A percentile compares a stretch with the other conserved stretches of the same genome.
Evolutionary conservation across 2,888 invertebrate species (phyloP).

Genomic region (Hirtodrosophila alboralis): DNA sequence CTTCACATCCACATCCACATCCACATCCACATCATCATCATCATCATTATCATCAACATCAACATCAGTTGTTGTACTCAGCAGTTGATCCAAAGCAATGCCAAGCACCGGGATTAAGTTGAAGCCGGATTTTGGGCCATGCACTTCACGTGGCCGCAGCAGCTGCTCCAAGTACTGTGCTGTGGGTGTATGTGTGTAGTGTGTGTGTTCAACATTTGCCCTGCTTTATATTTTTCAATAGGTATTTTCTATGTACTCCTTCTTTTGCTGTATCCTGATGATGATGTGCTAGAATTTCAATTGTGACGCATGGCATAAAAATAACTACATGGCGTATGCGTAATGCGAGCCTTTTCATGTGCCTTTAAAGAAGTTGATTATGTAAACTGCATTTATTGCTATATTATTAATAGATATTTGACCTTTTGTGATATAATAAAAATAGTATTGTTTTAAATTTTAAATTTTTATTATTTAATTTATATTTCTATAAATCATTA

Average conservation of each 20-base stretch:
- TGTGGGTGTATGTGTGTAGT: conserved; percentile 8
- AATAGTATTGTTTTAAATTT: too few relatives aligned
- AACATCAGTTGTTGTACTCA: conserved; percentile 28
- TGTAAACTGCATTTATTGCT: conserved; percentile 5
- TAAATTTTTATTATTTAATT: too few relatives aligned
- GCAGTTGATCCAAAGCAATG: conserved; percentile 52
- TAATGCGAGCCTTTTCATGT: conserved; percentile 35
- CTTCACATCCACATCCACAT: conserved; percentile 30
- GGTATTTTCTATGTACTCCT: conserved; percentile 23
- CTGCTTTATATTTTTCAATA: conserved; percentile 41
- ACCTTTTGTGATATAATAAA: too few relatives aligned
- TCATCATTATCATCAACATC: conserved; percentile 37
- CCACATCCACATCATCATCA: conserved; percentile 46
- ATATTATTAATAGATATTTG: too few relatives aligned
- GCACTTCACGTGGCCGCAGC: conserved; percentile 37
- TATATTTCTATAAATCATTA: too few relatives aligned
- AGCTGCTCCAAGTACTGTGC: conserved; percentile 14
- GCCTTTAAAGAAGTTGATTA: conserved; percentile 11
- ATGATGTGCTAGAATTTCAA: conserved; percentile 46
- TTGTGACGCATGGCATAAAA: conserved; percentile 33
- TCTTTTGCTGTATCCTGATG: conserved; percentile 21
- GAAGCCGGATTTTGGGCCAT: conserved; percentile 45
- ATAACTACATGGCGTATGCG: conserved; percentile 32
- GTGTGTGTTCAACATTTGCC: not conserved
- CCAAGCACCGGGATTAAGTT: conserved; percentile 51